Conservation (phyloP, 1,140 invertebrate genomes). For the Caerostris darwini region DNA sequence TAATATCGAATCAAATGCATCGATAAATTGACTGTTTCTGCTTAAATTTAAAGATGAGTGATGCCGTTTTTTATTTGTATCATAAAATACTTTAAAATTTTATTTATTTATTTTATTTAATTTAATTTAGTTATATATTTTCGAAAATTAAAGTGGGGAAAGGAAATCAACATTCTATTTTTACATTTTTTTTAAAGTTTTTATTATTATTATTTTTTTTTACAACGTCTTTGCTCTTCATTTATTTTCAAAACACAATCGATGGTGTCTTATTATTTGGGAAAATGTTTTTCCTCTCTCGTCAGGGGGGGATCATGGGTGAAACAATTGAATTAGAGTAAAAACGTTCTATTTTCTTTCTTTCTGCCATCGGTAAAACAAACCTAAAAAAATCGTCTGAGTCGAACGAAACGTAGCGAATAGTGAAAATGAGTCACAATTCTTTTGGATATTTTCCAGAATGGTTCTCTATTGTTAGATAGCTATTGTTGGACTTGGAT, state of each 20-base stretch:
- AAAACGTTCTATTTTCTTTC: not conserved
- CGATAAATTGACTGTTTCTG: too few species aligned
- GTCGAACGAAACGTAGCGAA: conserved; percentile 40
- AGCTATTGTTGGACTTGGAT: conserved; percentile 43
- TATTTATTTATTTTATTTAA: too few species aligned
- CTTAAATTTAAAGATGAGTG: too few species aligned
- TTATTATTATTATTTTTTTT: not conserved
- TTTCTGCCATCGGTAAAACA: not conserved
- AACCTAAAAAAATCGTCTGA: conserved; percentile 5
- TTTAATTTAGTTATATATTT: too few species aligned
- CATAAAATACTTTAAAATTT: too few species aligned
- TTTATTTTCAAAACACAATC: not conserved
- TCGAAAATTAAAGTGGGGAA: not conserved
- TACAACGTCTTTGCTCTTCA: not conserved
- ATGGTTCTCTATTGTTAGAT: conserved; percentile 54
- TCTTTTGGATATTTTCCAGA: conserved; percentile 54
- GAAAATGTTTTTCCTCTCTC: not conserved
- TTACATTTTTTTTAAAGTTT: not conserved
- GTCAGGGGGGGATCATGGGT: not conserved
- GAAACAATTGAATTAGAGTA: not conserved
- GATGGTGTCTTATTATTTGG: not conserved
- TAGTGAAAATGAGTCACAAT: conserved; percentile 26
- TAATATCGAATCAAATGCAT: too few species aligned
- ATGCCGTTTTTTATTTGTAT: too few species aligned
- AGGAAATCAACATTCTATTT: not conserved